These are phyloP conservation scores for Rhogogaster chlorosoma DNA, from an alignment of 2,888 invertebrate genomes.

Conservation along the genomic window DNA sequence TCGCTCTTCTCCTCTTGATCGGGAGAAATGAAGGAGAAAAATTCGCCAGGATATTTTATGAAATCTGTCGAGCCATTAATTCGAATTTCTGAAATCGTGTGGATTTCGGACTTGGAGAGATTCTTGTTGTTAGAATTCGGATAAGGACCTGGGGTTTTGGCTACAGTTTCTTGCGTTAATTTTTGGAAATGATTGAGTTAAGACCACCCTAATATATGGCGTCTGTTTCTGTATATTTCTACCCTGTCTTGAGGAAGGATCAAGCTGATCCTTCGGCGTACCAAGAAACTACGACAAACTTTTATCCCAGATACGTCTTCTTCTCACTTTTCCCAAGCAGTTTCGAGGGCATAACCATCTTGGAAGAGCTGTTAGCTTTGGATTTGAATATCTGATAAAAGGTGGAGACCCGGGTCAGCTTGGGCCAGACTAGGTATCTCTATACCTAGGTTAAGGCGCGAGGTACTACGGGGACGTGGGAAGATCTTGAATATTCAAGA, in stretches of 20 bases:
- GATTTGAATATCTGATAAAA: conserved; percentile 49
- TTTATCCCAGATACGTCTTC: neutral
- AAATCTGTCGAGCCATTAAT: no score
- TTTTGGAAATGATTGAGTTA: no score
- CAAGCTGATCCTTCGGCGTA: neutral
- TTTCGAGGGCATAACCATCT: neutral
- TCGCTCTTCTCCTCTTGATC: neutral
- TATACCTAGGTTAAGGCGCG: neutral
- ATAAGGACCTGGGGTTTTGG: no score
- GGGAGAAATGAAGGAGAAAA: neutral
- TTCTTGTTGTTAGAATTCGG: no score
- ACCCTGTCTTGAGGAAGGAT: no score
- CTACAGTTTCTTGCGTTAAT: no score
- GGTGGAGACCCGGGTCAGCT: conserved; percentile 22
- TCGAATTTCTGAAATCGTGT: no score
- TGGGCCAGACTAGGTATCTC: neutral
- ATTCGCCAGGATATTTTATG: no score
- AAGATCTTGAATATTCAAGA: conserved; percentile 47
- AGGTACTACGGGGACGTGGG: neutral
- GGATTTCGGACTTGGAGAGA: no score
- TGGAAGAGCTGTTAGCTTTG: conserved; percentile 33
- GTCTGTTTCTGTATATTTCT: no score
- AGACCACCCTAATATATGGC: no score
- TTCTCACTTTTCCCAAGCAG: neutral
- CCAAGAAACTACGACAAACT: neutral